Evolutionary conservation across 1,140 invertebrate species (phyloP), one percentile per base, ranked within the genome.

Genomic region (Heliothis virescens): DNA sequence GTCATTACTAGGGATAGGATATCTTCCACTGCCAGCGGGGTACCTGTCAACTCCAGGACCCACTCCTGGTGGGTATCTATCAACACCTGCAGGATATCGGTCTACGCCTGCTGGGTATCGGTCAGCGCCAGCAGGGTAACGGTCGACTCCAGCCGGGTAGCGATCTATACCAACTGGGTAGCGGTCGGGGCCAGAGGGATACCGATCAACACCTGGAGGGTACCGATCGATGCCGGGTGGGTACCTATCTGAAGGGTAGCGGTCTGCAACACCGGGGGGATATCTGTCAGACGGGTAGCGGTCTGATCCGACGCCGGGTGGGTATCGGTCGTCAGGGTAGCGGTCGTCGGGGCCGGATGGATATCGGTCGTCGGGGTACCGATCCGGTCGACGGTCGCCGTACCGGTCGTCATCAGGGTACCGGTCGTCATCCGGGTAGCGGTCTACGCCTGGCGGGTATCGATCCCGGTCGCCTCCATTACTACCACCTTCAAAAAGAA

Each of bases 391-490:
- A 21, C 93, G 89, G 85, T 92, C 90, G 48, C 87, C 86, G 79
- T 94, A 95, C 71, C 94, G 89, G 55, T 92, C 93, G 47, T 90
- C 91, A 60, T 89, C 87, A 1, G 82, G 79, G 57, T 89, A 89
- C 52, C 91, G 86, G 82, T 94, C 88, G 76, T 92, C 90, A 59
- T 95, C 94, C 60, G 95, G 91, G 90, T 95, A 95, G 93, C 95
- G 91, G 86, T 95, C 95, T 79, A 92, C 95, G 92, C 90, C 95
- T 87, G 89, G 94, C 87, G 95, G 94, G 82, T 95, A 92, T 67
- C 92, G 87, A 76, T 94, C 92, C 59, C 91, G 91, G 83, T 93
- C 92, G 26, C 93, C 90, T 29, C 90, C 89, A 60, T 85, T 88
- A 78, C 86, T 94, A 85, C 93, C 92, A 90, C 93, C 94, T 93